phyloP scores from a whole-genome alignment of 1,140 invertebrate genomes.

The Coptotermes formosanus region DNA sequence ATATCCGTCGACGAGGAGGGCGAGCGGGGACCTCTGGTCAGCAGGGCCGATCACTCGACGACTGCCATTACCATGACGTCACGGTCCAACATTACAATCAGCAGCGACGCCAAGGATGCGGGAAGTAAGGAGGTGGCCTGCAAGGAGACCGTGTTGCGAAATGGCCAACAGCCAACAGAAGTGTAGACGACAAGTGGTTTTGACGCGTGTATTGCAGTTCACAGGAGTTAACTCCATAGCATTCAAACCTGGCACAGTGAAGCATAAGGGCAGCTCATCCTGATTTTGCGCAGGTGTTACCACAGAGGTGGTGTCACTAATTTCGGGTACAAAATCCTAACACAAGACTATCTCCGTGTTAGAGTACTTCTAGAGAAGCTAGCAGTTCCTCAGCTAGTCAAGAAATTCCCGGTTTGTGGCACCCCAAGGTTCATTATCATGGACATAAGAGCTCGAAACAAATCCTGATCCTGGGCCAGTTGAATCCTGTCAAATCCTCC shows the following conservation, averaged over 20 bases:
- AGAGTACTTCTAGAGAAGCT: too few relatives aligned
- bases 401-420: too few relatives aligned
- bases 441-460: too few relatives aligned
- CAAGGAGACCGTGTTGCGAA: not conserved
- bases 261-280: too few relatives aligned
- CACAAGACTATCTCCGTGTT: too few relatives aligned
- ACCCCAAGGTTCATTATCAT: too few relatives aligned
- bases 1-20: slow-evolving; percentile 46
- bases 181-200: not conserved
- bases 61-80: slow-evolving; percentile 55
- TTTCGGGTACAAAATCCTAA: too few relatives aligned
- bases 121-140: slow-evolving; percentile 37
- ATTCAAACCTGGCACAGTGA: not conserved
- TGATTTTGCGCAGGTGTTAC: too few relatives aligned
- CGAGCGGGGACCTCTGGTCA: slow-evolving; percentile 55
- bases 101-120: slow-evolving; percentile 45
- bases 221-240: not conserved
- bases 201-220: not conserved
- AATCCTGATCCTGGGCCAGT: too few relatives aligned
- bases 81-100: slow-evolving; percentile 53
- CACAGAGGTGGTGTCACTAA: too few relatives aligned
- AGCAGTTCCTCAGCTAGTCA: too few relatives aligned
- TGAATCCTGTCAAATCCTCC: too few relatives aligned
- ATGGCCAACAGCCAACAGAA: slow-evolving; percentile 18
- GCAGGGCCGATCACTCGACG: slow-evolving; percentile 54